Base-by-base conservation (phyloP, 1,140 invertebrate genomes). In the Sycophila sp. region DNA sequence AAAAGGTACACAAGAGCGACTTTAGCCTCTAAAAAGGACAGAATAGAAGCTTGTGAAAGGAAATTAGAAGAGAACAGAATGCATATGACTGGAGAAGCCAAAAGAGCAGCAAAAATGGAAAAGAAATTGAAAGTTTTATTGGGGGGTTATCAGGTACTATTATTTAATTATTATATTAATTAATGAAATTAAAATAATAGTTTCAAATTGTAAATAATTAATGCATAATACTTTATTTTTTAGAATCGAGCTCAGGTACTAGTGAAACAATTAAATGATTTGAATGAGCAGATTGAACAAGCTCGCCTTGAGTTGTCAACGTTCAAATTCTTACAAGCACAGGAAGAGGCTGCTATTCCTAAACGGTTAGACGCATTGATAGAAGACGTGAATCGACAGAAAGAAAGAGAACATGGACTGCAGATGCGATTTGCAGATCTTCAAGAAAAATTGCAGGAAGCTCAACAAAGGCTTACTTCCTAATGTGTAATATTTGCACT, bases 61-160 rank as follows among this genome's bases (percentile, higher is more conserved):
- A 88, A 94, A 75, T 86, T 99, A 7, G 97, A 99, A 85, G 93
- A 94, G 80, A 99, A 99, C 86, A 88, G 96, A 76, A 90, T 89
- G 60, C 95, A 97, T 79, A 99, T 99, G 97, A 94, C 94, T 10
- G 93, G 92, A 71, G 96, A 98, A 87, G 97, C 97, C 0, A 99
- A 98, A 87, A 91, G 93, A 69, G 98, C 97, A 55, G 95, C 94
- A 0, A 99, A 99, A 87, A 93, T 98, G 88, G 98, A 99, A 84
- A 99, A 99, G 82, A 99, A 98, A 87, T 86, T 99, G 1, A 94
- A 97, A 87, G 94, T 99, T 59, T 87, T 99, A 1, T 94, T 97
- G 15, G 97, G 92, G 30, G 95, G 96, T 15, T 98, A 98, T 87
- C 93, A 95, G 87, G 91, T 92, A 81, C 76, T 76, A 65, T 11